Evolutionary conservation across 1,140 invertebrate species (phyloP).

Genomic region (Eriosoma lanigerum): DNA sequence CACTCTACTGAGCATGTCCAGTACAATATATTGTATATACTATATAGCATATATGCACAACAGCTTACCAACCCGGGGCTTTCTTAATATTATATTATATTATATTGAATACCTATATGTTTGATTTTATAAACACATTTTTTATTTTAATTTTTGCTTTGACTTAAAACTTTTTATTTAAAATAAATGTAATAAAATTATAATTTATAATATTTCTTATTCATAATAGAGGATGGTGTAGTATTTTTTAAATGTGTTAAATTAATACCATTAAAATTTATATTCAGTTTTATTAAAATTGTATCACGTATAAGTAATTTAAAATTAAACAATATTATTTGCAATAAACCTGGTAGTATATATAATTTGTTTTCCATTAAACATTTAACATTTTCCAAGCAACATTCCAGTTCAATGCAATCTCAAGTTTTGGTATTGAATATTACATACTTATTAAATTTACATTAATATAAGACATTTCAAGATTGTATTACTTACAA

Average conservation of each 20-base stretch:
- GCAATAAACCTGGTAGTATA: too few relatives aligned
- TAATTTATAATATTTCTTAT: background rate
- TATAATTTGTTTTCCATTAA: background rate
- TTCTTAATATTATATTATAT: conserved; percentile 8
- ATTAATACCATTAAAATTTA: background rate
- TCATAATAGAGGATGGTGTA: background rate
- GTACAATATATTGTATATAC: background rate
- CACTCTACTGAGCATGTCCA: conserved; percentile 35
- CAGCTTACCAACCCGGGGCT: background rate
- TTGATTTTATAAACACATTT: background rate
- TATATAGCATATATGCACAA: background rate
- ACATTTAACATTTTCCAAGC: too few relatives aligned
- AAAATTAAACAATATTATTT: background rate
- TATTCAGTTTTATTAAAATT: background rate
- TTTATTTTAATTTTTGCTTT: background rate
- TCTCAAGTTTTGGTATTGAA: background rate
- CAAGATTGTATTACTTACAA: background rate
- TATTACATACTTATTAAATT: background rate
- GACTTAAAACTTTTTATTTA: background rate
- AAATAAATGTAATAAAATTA: background rate
- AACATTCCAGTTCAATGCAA: too few relatives aligned
- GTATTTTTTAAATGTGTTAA: background rate
- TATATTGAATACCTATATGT: background rate
- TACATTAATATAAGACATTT: background rate
- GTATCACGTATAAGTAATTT: background rate